These are phyloP conservation scores for Fulica atra DNA, from an alignment of 2,113 vertebrate species.

Conservation along the genomic window DNA sequence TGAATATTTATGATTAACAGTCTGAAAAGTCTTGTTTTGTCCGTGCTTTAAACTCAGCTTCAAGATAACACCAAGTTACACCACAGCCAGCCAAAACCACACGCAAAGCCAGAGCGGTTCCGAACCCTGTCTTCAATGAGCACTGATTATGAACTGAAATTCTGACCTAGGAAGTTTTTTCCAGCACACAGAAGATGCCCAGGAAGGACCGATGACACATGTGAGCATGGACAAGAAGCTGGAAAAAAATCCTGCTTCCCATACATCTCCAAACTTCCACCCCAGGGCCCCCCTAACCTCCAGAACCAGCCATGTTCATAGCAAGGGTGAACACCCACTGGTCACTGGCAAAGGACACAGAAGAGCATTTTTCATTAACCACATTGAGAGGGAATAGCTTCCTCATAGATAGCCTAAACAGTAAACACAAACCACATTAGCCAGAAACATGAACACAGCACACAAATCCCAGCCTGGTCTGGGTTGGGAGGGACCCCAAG, in stretches of 20 bases:
- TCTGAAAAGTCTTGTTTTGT: neutral
- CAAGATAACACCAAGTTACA: neutral
- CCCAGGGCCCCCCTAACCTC: neutral
- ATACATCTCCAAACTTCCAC: neutral
- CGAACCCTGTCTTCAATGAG: neutral
- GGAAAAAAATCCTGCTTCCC: neutral
- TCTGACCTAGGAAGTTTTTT: neutral
- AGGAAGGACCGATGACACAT: accelerated
- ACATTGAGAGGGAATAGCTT: neutral
- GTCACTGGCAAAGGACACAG: neutral
- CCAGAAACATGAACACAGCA: neutral
- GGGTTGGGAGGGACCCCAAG: too few relatives aligned
- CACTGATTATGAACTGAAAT: neutral
- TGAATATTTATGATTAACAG: neutral
- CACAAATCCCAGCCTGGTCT: too few relatives aligned
- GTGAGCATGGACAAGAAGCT: neutral
- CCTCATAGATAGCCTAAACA: neutral
- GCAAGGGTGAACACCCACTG: neutral
- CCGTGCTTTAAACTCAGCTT: neutral
- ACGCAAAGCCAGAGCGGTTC: neutral
- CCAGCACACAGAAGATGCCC: neutral
- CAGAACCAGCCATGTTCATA: neutral
- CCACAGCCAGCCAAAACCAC: neutral
- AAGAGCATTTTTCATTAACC: neutral
- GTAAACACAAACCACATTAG: neutral